These are phyloP conservation scores for Bactericera cockerelli DNA, from an alignment of 1,140 invertebrate genomes.

Conservation along the genomic window DNA sequence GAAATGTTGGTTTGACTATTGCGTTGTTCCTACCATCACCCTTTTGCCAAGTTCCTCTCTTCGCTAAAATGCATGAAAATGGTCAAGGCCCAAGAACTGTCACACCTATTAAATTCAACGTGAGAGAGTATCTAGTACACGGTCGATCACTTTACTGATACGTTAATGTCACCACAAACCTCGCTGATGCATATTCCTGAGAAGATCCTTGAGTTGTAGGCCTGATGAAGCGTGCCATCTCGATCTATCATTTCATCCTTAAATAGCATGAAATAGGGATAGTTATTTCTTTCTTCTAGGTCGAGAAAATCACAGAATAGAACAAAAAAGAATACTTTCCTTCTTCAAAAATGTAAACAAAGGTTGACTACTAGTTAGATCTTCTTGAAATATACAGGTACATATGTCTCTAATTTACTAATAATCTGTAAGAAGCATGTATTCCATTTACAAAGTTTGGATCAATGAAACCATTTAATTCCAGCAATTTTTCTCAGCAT, in stretches of 20 bases:
- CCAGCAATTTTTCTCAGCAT: no score
- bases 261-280: constrained; percentile 3
- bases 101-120: constrained; percentile 5
- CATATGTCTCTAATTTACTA: no score
- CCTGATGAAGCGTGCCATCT: constrained; percentile 7
- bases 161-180: constrained; percentile 4
- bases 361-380: no score
- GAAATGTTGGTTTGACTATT: background rate
- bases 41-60: constrained; percentile 2
- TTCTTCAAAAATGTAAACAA: no score
- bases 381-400: no score
- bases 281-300: background rate
- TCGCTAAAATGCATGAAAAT: constrained; percentile 3
- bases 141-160: constrained; percentile 3
- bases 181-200: background rate
- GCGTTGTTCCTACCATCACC: background rate
- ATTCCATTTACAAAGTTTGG: no score
- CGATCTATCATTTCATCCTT: background rate
- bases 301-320: no score
- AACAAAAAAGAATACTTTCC: no score
- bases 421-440: no score
- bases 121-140: constrained; percentile 7
- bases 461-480: no score
- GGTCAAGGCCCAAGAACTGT: background rate
- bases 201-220: background rate